Conservation (phyloP, 2,113 vertebrate species). For the Mormyrus iriodes region DNA sequence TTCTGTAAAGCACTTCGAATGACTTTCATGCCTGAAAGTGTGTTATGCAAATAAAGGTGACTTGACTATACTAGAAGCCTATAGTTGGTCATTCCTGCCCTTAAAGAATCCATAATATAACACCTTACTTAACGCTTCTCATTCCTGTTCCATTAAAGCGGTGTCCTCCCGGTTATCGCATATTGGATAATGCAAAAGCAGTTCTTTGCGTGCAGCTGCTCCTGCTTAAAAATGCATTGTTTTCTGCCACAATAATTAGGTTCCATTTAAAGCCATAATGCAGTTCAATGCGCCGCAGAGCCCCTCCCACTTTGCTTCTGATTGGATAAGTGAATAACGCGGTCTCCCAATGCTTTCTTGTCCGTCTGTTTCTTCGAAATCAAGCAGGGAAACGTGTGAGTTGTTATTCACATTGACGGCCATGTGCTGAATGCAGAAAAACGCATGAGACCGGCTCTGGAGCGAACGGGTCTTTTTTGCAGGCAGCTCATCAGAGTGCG, state of each 20-base stretch:
- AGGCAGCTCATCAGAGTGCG: neutral
- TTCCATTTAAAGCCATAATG: slow-evolving; percentile 18
- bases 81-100: neutral
- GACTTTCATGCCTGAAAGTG: neutral
- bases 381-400: neutral
- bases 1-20: neutral
- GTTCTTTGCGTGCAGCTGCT: slow-evolving; percentile 8
- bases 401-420: neutral
- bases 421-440: neutral
- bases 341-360: neutral
- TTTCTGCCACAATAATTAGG: slow-evolving; percentile 1
- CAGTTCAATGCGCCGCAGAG: neutral
- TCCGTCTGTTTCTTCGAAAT: neutral
- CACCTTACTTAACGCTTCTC: slow-evolving; percentile 7
- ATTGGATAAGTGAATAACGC: slow-evolving; percentile 6
- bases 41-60: neutral
- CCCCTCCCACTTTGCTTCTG: neutral
- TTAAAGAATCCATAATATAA: slow-evolving; percentile 2
- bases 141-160: slow-evolving; percentile 15
- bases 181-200: slow-evolving; percentile 9
- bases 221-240: slow-evolving; percentile 20
- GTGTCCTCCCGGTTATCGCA: neutral
- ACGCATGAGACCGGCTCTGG: neutral
- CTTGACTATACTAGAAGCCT: neutral
- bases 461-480: neutral